Evolutionary conservation across 2,888 invertebrate genomes (phyloP).

Genomic region (Drosophila paucipuncta): DNA sequence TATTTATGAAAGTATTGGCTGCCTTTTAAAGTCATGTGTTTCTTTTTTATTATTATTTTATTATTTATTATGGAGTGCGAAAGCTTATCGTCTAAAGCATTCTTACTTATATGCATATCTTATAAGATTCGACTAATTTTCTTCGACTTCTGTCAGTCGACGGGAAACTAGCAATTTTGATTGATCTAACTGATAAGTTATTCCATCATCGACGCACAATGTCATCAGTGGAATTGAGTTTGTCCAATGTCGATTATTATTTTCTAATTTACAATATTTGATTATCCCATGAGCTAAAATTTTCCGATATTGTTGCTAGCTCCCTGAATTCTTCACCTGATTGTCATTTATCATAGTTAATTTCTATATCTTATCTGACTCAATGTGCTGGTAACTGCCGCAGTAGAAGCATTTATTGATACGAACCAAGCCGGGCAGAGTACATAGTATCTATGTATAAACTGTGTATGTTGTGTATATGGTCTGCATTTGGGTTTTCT

Average conservation of each 20-base stretch:
- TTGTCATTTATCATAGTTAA: slow-evolving; percentile 70
- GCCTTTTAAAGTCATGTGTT: neutral
- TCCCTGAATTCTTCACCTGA: slow-evolving; percentile 57
- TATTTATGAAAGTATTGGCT: neutral
- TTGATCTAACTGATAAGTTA: slow-evolving; percentile 24
- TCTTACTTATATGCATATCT: neutral
- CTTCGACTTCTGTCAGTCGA: neutral
- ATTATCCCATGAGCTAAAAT: slow-evolving; percentile 69
- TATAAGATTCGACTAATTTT: neutral
- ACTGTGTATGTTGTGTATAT: slow-evolving; percentile 14
- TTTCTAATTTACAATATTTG: slow-evolving; percentile 69
- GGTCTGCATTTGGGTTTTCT: slow-evolving; percentile 52
- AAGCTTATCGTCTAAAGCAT: neutral
- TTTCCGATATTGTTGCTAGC: slow-evolving; percentile 46
- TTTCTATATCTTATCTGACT: slow-evolving; percentile 68
- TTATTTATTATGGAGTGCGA: neutral
- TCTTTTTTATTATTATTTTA: neutral
- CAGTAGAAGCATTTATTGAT: slow-evolving; percentile 75
- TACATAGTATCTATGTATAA: slow-evolving; percentile 18
- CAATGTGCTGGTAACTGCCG: slow-evolving; percentile 63
- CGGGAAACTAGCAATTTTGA: slow-evolving; percentile 1
- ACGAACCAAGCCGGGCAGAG: slow-evolving; percentile 26
- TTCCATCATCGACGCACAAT: neutral
- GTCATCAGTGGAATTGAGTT: neutral
- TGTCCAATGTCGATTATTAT: slow-evolving; percentile 5